These are phyloP conservation scores for Lasiommata megera DNA, from an alignment of 2,888 invertebrate species.

Conservation along the genomic window DNA sequence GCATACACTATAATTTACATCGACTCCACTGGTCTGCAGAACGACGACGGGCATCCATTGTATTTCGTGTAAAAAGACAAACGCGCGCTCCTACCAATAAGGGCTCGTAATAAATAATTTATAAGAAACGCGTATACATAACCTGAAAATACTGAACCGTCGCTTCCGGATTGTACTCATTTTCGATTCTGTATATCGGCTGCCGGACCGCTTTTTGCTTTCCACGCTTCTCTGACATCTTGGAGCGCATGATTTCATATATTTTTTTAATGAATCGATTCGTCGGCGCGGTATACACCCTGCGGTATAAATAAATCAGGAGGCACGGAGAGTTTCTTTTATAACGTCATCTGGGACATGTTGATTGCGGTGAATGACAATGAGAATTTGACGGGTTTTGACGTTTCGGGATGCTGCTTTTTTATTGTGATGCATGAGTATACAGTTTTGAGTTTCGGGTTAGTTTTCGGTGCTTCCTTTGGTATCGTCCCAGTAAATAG, in stretches of 20 bases:
- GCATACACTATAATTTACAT: conserved; percentile 39
- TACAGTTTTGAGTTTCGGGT: conserved; percentile 24
- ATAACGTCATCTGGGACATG: conserved; percentile 39
- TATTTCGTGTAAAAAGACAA: conserved; percentile 43
- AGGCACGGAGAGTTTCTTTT: conserved; percentile 39
- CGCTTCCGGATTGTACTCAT: conserved; percentile 58
- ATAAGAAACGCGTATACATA: conserved; percentile 43
- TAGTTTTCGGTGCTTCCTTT: conserved; percentile 20
- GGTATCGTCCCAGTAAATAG: conserved; percentile 16
- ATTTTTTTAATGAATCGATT: conserved; percentile 43
- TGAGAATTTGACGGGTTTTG: conserved; percentile 39
- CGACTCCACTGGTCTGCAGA: conserved; percentile 34
- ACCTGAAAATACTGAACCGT: conserved; percentile 69
- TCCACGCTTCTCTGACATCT: conserved; percentile 39
- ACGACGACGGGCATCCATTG: conserved; percentile 40
- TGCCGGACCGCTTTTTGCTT: conserved; percentile 41
- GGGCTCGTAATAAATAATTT: conserved; percentile 45
- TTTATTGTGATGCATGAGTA: conserved; percentile 28
- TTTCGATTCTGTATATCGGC: conserved; percentile 47
- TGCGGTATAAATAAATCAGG: conserved; percentile 42
- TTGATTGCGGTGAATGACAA: conserved; percentile 44
- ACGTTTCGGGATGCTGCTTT: conserved; percentile 31
- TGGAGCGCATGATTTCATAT: conserved; percentile 48
- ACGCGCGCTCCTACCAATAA: conserved; percentile 41
- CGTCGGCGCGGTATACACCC: conserved; percentile 34